Percentiles rank a stretch among this genome's conserved stretches.
Conservation (phyloP, 23 tunicate genomes). For the Diplosoma virens region DNA sequence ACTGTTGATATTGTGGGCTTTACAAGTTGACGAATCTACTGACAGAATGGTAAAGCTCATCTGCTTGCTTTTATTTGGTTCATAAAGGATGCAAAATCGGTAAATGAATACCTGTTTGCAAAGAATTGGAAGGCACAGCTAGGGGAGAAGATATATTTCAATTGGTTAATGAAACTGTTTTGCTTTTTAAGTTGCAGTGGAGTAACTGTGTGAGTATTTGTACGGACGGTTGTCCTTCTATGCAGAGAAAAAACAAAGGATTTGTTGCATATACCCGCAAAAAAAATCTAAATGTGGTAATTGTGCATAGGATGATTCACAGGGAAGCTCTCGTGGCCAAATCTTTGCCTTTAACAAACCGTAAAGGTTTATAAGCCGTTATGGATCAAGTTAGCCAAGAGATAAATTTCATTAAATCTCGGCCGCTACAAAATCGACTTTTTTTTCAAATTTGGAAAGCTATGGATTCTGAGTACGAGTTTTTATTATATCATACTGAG, state of each 20-base stretch:
- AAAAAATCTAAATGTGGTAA: conserved; percentile 37
- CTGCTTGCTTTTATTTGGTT: no score
- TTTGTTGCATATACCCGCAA: no score
- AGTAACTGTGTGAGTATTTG: conserved; percentile 38
- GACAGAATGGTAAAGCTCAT: no score
- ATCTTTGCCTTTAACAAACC: conserved; percentile 49
- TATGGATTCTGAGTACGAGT: conserved; percentile 44
- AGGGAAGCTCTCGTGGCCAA: conserved; percentile 37
- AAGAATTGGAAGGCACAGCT: conserved; percentile 43
- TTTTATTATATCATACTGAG: conserved; percentile 42
- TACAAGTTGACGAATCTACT: conserved; percentile 61
- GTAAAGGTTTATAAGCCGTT: conserved; percentile 33
- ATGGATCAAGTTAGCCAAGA: conserved; percentile 49
- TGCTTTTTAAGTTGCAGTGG: conserved; percentile 39
- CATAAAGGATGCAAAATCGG: no score
- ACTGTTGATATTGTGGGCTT: conserved; percentile 46
- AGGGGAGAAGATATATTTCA: conserved; percentile 52
- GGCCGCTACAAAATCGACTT: conserved; percentile 52
- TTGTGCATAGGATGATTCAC: conserved; percentile 49
- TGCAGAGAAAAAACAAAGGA: conserved; percentile 16
- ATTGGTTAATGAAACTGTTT: conserved; percentile 33
- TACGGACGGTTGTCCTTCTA: conserved; percentile 37
- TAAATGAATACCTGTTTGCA: conserved; percentile 62
- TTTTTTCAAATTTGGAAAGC: conserved; percentile 49
- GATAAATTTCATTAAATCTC: conserved; percentile 47